These are phyloP conservation scores for Iguana delicatissima DNA, from an alignment of 2,797 vertebrate genomes.

Conservation along the genomic window DNA sequence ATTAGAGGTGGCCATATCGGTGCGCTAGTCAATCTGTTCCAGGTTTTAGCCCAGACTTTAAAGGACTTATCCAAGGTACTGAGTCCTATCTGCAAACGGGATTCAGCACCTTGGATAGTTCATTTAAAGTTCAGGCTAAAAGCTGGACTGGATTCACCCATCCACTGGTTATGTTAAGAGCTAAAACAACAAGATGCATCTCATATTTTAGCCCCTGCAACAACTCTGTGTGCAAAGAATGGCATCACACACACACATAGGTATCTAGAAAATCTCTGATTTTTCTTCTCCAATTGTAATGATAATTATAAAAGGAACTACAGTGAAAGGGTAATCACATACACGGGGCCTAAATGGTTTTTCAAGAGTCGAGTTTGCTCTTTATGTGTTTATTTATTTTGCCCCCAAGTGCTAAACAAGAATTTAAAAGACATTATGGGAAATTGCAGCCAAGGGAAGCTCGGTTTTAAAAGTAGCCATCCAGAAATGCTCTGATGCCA, in stretches of 20 bases:
- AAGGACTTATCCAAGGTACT: too few relatives aligned
- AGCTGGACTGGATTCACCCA: too few relatives aligned
- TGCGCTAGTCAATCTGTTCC: too few relatives aligned
- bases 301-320: neutral
- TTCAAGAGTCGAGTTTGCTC: neutral
- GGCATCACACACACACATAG: too few relatives aligned
- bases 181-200: neutral
- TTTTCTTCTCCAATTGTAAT: neutral
- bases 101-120: too few relatives aligned
- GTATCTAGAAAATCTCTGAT: too few relatives aligned
- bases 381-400: neutral
- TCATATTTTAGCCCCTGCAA: neutral
- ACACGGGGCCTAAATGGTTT: neutral
- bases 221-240: neutral
- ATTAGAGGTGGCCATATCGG: neutral
- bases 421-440: neutral
- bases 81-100: too few relatives aligned
- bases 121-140: too few relatives aligned
- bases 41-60: too few relatives aligned
- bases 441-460: neutral
- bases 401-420: neutral
- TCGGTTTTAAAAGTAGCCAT: constrained; percentile 24
- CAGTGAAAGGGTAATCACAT: neutral
- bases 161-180: neutral
- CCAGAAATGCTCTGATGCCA: constrained; percentile 25